Percentiles rank a stretch among this genome's conserved stretches.
Conservation (phyloP, 2,888 invertebrate genomes). For the Automeris io region DNA sequence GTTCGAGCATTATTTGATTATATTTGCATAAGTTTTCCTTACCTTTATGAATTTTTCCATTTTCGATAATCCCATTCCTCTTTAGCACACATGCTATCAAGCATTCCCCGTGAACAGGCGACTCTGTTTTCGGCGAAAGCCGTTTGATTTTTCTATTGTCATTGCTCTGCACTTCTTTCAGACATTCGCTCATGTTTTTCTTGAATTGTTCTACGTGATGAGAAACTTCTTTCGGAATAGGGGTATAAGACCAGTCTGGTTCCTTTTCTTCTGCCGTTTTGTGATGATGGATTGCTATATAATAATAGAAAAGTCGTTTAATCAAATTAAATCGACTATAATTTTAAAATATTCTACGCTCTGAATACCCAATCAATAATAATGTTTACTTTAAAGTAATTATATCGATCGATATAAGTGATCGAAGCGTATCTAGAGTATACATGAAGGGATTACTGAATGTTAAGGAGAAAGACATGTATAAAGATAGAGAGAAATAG, state of each 20-base stretch:
- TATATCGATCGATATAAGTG: no score
- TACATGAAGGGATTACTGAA: no score
- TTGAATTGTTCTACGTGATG: conserved; percentile 52
- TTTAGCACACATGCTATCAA: conserved; percentile 65
- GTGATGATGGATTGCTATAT: conserved; percentile 12
- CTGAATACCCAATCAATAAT: no score
- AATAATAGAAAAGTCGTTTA: neutral
- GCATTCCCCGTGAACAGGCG: conserved; percentile 62
- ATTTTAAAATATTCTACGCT: no score
- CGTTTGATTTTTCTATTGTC: conserved; percentile 45
- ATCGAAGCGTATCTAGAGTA: no score
- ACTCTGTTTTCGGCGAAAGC: conserved; percentile 52
- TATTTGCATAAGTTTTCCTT: conserved; percentile 6
- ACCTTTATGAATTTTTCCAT: conserved; percentile 63
- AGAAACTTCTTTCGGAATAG: conserved; percentile 45
- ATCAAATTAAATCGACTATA: no score
- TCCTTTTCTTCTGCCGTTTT: conserved; percentile 26
- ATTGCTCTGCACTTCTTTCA: conserved; percentile 53
- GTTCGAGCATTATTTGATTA: no score
- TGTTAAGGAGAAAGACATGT: no score
- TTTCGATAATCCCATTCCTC: conserved; percentile 52
- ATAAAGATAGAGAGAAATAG: neutral
- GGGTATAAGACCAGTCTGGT: conserved; percentile 75
- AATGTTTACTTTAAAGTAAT: no score
- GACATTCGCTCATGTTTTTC: conserved; percentile 59